Percentiles rank a stretch among this genome's conserved stretches.
phyloP scores from a whole-genome alignment of 2,113 vertebrate genomes.

The Gymnobelideus leadbeateri region DNA sequence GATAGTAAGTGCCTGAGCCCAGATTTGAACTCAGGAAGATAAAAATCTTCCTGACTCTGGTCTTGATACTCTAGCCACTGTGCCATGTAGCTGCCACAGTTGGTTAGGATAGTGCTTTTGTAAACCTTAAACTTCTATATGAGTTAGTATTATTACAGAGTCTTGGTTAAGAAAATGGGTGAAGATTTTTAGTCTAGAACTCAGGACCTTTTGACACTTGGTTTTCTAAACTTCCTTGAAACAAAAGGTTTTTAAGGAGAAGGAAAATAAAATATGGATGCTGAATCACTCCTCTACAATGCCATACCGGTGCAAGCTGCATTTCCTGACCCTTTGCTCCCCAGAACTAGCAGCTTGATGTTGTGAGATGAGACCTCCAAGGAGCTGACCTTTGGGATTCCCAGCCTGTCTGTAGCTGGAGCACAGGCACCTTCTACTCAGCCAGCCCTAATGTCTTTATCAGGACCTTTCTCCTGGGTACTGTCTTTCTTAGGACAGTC shows the following conservation, averaged over 20 bases:
- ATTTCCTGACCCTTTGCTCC: neutral
- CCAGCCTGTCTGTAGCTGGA: neutral
- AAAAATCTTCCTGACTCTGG: neutral
- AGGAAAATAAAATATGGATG: neutral
- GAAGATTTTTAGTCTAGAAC: neutral
- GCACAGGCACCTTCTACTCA: neutral
- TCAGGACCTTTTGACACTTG: neutral
- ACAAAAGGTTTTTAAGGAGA: neutral
- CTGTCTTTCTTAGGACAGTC: neutral
- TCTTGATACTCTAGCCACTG: neutral
- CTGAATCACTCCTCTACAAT: neutral
- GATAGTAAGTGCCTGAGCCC: too few relatives aligned
- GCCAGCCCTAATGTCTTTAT: neutral
- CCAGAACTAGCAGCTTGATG: neutral
- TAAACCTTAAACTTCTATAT: neutral
- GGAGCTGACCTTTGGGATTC: neutral
- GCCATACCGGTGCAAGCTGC: neutral
- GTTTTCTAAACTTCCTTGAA: neutral
- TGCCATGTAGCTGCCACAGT: neutral
- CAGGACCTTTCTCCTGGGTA: neutral
- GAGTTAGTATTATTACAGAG: neutral
- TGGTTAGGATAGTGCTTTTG: neutral
- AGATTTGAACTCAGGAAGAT: neutral
- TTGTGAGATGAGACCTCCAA: neutral
- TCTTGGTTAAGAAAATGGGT: neutral